A percentile compares a stretch with the other conserved stretches of the same genome.
These are phyloP conservation scores for Abramis brama DNA, from an alignment of 2,113 vertebrate genomes.

Conservation along the genomic window DNA sequence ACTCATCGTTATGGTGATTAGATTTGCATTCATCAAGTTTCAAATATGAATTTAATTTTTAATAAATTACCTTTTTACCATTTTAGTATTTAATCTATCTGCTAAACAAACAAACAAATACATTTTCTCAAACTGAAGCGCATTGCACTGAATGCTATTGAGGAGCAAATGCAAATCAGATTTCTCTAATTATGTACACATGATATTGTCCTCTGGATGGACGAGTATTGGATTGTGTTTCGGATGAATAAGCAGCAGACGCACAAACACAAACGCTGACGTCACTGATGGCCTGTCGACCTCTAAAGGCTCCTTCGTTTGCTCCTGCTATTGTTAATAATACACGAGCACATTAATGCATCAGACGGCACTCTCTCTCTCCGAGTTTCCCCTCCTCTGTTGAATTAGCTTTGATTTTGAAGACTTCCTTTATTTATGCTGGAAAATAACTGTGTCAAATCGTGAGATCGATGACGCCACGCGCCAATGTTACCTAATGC, in stretches of 20 bases:
- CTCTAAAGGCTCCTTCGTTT: neutral
- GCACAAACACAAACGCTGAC: neutral
- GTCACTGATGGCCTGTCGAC: neutral
- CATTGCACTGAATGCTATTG: neutral
- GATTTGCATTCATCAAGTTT: neutral
- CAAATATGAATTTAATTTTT: neutral
- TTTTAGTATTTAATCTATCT: neutral
- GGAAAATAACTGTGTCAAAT: slow-evolving; percentile 52
- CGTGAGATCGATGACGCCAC: slow-evolving; percentile 43
- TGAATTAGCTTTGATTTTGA: neutral
- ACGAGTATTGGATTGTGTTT: neutral
- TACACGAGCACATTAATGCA: neutral
- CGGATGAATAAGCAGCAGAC: neutral
- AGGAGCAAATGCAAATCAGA: neutral
- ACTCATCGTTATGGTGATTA: neutral
- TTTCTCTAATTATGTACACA: neutral
- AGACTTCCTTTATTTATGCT: neutral
- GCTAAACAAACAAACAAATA: neutral
- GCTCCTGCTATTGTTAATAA: neutral
- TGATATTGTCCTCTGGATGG: neutral
- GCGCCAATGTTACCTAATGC: slow-evolving; percentile 63
- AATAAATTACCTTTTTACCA: too few species aligned
- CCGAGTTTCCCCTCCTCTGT: neutral
- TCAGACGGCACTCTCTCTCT: neutral
- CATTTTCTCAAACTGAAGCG: neutral